A percentile compares a stretch with the other conserved stretches of the same genome.
phyloP scores from a whole-genome alignment of 2,113 vertebrate genomes.

The Crocuta crocuta region DNA sequence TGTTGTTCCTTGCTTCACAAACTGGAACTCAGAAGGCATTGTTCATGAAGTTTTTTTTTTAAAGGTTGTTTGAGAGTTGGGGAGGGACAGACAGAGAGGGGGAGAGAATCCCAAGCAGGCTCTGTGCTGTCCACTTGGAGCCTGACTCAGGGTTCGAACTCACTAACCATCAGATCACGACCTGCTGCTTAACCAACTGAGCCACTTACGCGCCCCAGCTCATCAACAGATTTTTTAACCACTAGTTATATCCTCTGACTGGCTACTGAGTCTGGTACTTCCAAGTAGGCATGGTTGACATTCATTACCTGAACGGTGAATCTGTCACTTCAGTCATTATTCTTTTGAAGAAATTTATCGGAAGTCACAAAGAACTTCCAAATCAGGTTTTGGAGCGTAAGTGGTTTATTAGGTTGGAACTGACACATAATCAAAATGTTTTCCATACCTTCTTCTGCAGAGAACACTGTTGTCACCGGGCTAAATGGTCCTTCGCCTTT shows the following conservation, averaged over 20 bases:
- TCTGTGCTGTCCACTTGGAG: no score
- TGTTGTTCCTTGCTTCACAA: background rate
- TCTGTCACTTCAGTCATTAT: background rate
- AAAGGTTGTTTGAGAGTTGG: no score
- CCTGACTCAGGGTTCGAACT: no score
- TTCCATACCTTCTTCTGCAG: slow-evolving; percentile 94
- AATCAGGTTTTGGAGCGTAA: background rate
- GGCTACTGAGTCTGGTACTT: background rate
- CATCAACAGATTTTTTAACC: background rate
- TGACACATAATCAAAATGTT: background rate
- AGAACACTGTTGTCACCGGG: slow-evolving; percentile 91
- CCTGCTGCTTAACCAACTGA: no score
- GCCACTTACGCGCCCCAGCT: no score
- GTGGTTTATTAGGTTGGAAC: background rate
- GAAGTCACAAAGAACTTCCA: background rate
- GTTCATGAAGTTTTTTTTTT: background rate
- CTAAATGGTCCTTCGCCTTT: slow-evolving; percentile 96
- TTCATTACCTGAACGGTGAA: background rate
- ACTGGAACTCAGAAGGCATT: background rate
- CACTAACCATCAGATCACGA: no score
- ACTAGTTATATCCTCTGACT: background rate
- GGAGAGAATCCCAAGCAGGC: no score
- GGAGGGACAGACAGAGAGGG: no score
- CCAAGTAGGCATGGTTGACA: background rate
- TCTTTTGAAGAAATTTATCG: background rate